Percentiles rank a stretch among this genome's conserved stretches.
phyloP scores from a whole-genome alignment of 2,888 invertebrate genomes.

The Stenodema calcarata region DNA sequence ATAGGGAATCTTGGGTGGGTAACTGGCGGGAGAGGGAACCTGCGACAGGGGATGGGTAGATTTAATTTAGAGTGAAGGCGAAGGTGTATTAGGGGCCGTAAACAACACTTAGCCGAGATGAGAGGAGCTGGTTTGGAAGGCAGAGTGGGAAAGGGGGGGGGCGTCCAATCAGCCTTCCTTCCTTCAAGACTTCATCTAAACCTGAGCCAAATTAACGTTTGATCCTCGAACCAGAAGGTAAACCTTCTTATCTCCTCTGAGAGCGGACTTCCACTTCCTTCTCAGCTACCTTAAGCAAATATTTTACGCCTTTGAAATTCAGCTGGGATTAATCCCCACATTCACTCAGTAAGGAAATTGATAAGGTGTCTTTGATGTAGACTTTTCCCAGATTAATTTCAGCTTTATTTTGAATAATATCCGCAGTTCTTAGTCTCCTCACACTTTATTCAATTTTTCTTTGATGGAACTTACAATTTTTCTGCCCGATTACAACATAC shows the following conservation, averaged over 20 bases:
- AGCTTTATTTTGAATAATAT: background rate
- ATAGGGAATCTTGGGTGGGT: background rate
- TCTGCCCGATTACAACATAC: too few relatives aligned
- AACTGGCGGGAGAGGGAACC: background rate
- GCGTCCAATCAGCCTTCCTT: conserved; percentile 29
- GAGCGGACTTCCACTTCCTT: background rate
- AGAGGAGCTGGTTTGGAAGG: background rate
- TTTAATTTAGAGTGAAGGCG: conserved; percentile 36
- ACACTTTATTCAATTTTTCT: too few relatives aligned
- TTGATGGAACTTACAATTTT: too few relatives aligned
- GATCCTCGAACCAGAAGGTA: conserved; percentile 34
- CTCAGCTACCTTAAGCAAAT: conserved; percentile 1
- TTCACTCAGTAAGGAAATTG: background rate
- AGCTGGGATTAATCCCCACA: conserved; percentile 10
- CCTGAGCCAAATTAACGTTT: conserved; percentile 37
- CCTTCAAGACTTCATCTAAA: conserved; percentile 37
- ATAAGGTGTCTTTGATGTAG: conserved; percentile 16
- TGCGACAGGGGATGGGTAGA: background rate
- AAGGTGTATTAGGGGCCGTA: conserved; percentile 37
- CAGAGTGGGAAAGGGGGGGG: background rate
- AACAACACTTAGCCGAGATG: conserved; percentile 31
- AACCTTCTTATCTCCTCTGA: conserved; percentile 29
- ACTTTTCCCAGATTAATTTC: conserved; percentile 5
- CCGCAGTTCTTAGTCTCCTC: background rate
- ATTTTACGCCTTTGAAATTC: conserved; percentile 36